Conservation (phyloP, 2,113 vertebrate species). For the Myotis davidii region DNA sequence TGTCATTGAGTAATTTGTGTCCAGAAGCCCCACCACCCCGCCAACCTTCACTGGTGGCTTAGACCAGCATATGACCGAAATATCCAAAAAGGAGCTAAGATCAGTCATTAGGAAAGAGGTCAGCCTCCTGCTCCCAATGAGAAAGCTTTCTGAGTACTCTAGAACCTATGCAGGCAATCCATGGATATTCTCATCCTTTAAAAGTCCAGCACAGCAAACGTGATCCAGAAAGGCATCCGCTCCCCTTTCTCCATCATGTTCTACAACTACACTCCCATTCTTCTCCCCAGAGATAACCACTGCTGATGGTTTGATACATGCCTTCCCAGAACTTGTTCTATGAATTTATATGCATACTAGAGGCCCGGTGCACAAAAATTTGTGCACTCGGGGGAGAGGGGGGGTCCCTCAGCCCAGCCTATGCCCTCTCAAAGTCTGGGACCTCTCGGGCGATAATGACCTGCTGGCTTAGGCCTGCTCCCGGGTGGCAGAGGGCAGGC, state of each 20-base stretch:
- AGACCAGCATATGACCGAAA: background rate
- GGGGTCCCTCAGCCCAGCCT: too few relatives aligned
- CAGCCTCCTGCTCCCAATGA: background rate
- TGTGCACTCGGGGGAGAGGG: too few relatives aligned
- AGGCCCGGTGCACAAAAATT: too few relatives aligned
- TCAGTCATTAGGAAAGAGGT: background rate
- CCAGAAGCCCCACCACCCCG: background rate
- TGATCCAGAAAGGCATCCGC: fast-evolving
- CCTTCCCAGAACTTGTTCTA: background rate
- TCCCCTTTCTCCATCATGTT: background rate
- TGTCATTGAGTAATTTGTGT: background rate
- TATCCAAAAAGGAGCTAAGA: background rate
- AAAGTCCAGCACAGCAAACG: background rate
- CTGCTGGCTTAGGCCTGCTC: too few relatives aligned
- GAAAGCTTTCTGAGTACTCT: background rate
- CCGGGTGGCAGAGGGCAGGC: too few relatives aligned
- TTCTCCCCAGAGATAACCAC: background rate
- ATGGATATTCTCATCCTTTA: background rate
- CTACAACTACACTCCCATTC: background rate
- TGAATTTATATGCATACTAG: background rate
- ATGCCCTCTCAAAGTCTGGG: too few relatives aligned
- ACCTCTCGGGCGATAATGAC: too few relatives aligned
- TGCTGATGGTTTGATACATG: background rate
- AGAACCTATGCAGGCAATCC: background rate
- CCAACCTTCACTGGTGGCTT: background rate